phyloP scores from a whole-genome alignment of 1,140 invertebrate genomes.

The Pseudoatta argentina region DNA sequence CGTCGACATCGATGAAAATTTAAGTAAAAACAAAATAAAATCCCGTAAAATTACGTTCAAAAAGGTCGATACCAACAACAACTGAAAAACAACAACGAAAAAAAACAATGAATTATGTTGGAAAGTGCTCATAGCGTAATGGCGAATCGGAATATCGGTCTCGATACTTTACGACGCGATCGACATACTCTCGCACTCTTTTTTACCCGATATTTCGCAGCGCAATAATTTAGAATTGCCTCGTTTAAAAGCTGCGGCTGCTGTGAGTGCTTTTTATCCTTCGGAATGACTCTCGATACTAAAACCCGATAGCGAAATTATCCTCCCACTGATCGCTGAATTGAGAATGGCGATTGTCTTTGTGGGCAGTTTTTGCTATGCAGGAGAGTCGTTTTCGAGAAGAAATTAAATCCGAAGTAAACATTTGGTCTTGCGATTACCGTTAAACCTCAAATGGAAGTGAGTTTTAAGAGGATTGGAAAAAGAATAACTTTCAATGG shows the following conservation, averaged over 20 bases:
- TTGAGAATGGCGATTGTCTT: not conserved
- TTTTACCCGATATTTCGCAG: not conserved
- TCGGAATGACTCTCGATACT: not conserved
- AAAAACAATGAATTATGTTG: not conserved
- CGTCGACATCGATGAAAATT: not conserved
- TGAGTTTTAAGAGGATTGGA: not conserved
- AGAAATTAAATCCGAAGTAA: not conserved
- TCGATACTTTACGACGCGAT: conserved; percentile 16
- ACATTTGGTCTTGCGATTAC: not conserved
- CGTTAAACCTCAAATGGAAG: not conserved
- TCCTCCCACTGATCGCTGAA: not conserved
- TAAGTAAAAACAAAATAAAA: not conserved
- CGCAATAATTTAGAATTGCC: conserved; percentile 24
- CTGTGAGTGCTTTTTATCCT: conserved; percentile 8
- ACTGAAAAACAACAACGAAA: not conserved
- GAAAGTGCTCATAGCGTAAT: conserved; percentile 28
- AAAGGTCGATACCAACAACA: not conserved
- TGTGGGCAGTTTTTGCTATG: not conserved
- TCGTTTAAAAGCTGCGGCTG: not conserved
- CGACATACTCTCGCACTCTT: conserved; percentile 30
- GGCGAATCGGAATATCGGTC: not conserved
- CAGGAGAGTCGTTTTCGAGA: conserved; percentile 15
- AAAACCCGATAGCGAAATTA: conserved; percentile 33
- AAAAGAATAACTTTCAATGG: not conserved
- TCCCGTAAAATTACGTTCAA: not conserved